Evolutionary conservation across 2,888 invertebrate species (phyloP).

Genomic region (Cryptocephalus moraei): DNA sequence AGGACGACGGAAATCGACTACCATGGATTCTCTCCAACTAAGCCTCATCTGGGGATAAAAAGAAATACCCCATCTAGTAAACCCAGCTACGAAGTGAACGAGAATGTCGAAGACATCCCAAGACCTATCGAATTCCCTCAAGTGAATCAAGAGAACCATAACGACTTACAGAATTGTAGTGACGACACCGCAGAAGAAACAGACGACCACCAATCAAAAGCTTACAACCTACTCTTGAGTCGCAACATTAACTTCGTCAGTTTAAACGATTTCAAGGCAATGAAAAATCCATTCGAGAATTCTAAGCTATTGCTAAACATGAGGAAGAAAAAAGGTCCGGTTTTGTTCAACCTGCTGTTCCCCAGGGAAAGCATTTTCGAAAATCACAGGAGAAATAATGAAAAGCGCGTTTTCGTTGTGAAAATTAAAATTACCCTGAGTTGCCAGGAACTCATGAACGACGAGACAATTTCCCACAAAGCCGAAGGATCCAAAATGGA

Average conservation of each 20-base stretch:
- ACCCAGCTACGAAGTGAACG: too few species aligned
- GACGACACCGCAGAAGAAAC: too few species aligned
- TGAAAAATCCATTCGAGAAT: neutral
- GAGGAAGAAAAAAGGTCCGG: neutral
- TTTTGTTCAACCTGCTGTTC: neutral
- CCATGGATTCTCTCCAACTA: too few species aligned
- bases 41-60: too few species aligned
- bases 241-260: neutral
- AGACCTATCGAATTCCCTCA: too few species aligned
- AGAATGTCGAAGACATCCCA: too few species aligned
- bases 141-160: too few species aligned
- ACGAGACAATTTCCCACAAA: slow-evolving; percentile 27
- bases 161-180: too few species aligned
- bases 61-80: too few species aligned
- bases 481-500: slow-evolving; percentile 31
- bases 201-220: neutral
- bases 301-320: neutral
- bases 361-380: slow-evolving; percentile 21
- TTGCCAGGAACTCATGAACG: too few species aligned
- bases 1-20: too few species aligned
- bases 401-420: neutral
- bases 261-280: neutral
- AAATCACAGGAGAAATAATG: neutral
- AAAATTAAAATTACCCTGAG: neutral
- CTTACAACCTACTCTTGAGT: neutral